Percentiles rank a stretch among this genome's conserved stretches.
Evolutionary conservation across 2,888 invertebrate species (phyloP).

Genomic region (Eristalis intricaria): DNA sequence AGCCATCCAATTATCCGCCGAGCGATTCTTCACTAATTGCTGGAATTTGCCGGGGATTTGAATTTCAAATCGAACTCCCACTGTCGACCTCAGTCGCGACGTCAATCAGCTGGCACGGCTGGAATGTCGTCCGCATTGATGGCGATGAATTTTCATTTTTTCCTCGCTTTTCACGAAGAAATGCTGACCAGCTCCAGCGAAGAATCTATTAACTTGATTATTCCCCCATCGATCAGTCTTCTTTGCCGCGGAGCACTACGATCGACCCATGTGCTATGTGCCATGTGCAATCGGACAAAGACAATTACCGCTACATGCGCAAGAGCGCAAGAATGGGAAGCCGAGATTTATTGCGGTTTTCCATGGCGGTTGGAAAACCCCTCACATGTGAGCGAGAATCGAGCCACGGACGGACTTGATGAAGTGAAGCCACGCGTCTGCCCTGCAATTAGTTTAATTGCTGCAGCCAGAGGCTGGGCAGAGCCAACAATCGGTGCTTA

Average conservation of each 20-base stretch:
- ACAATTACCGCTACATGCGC: not conserved
- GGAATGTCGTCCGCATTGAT: slow-evolving; percentile 1
- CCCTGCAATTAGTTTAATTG: slow-evolving; percentile 39
- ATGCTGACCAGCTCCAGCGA: not conserved
- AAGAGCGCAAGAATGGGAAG: not conserved
- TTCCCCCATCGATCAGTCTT: slow-evolving; percentile 34
- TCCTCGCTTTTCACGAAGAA: not conserved
- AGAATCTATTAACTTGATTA: slow-evolving; percentile 33
- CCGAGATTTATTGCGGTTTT: slow-evolving; percentile 6
- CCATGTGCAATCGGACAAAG: not conserved
- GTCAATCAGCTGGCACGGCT: not conserved
- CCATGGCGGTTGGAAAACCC: not conserved
- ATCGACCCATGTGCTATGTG: not conserved
- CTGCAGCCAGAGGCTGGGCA: not conserved
- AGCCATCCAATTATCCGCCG: not conserved
- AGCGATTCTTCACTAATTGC: slow-evolving; percentile 7
- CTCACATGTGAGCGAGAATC: not conserved
- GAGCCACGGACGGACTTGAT: not conserved
- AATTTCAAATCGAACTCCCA: slow-evolving; percentile 53
- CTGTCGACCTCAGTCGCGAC: not conserved
- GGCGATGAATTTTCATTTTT: slow-evolving; percentile 10
- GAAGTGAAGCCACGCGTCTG: not conserved
- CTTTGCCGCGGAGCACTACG: slow-evolving; percentile 4
- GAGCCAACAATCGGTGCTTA: not conserved
- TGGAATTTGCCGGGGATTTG: slow-evolving; percentile 14